Evolutionary conservation across 2,888 invertebrate genomes (phyloP).

Genomic region (Catocala sponsa): DNA sequence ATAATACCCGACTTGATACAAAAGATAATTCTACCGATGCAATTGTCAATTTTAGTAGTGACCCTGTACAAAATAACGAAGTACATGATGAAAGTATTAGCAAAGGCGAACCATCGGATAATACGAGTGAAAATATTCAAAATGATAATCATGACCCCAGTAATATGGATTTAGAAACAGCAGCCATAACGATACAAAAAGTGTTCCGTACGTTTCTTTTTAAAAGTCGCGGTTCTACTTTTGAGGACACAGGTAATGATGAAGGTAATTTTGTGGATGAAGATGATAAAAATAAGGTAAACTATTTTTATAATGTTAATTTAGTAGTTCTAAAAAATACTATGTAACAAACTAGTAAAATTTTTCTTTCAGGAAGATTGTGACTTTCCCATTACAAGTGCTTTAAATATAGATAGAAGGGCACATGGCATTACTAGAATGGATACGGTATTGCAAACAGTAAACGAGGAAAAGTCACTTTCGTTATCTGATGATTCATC

Average conservation of each 20-base stretch:
- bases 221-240: conserved; percentile 79
- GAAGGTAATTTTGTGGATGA: conserved; percentile 64
- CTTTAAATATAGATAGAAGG: conserved; percentile 70
- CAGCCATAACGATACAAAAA: conserved; percentile 88
- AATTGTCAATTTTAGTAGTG: conserved; percentile 9
- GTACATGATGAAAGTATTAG: neutral
- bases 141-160: conserved; percentile 42
- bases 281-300: conserved; percentile 67
- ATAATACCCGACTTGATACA: conserved; percentile 5
- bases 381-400: conserved; percentile 57
- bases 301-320: conserved; percentile 19
- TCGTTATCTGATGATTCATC: conserved; percentile 85
- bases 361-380: conserved; percentile 68
- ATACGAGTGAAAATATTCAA: conserved; percentile 21
- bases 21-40: conserved; percentile 10
- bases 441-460: conserved; percentile 83
- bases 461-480: conserved; percentile 85
- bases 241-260: conserved; percentile 72
- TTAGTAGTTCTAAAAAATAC: conserved; percentile 21
- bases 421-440: conserved; percentile 75
- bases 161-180: conserved; percentile 83
- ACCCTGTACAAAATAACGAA: neutral
- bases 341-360: conserved; percentile 30
- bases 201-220: conserved; percentile 85
- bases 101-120: conserved; percentile 9